Evolutionary conservation across 2,113 vertebrate genomes (phyloP), one percentile per base, ranked within the genome.

Genomic region (Pungitius pungitius): DNA sequence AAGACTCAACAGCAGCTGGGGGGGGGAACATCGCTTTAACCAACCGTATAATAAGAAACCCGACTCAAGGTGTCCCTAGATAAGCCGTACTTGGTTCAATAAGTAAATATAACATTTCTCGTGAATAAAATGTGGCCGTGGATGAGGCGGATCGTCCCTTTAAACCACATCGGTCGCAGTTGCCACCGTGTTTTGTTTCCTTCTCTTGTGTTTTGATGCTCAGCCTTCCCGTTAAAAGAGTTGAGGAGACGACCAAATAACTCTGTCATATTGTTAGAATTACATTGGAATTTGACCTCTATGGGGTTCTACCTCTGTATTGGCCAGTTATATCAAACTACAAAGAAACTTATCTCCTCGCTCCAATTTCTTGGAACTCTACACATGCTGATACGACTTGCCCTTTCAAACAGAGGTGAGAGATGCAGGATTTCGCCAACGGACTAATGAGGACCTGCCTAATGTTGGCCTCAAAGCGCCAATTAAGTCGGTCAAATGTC

Each of bases 11-110:
- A 78, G 63, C 70, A 71, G 75, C n/a, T 20, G 24, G 35, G 80
- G 26, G 61, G 24, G 35, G 80, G 26, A 57, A 85, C 81, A 75
- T 82, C 81, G 70, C 79, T 69, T 83, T 68, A n/a, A 63, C 58
- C 62, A 27, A 43, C 26, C 54, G 1, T 58, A 55, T 59, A 82
- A 80, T 86, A 81, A 86, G 15, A 65, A 54, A 22, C 63, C 45
- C 27, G 49, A 39, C 45, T 17, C 4, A 0, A 22, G 33, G 43
- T 37, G 35, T 45, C 27, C 24, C 15, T 15, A 35, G 15, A 43
- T 17, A 15, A 3, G 55, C n/a, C 10, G 40, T n/a, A 2, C 17
- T 47, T 20, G 8, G 18, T 49, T n/a, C 20, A 3, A 49, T 47
- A 49, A 22, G 3, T 8, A 10, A 8, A 4, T 6, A 22, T 5